Evolutionary conservation across 2,797 vertebrate species (phyloP), one percentile per base, ranked within the genome.

Genomic region (Mus minutoides): DNA sequence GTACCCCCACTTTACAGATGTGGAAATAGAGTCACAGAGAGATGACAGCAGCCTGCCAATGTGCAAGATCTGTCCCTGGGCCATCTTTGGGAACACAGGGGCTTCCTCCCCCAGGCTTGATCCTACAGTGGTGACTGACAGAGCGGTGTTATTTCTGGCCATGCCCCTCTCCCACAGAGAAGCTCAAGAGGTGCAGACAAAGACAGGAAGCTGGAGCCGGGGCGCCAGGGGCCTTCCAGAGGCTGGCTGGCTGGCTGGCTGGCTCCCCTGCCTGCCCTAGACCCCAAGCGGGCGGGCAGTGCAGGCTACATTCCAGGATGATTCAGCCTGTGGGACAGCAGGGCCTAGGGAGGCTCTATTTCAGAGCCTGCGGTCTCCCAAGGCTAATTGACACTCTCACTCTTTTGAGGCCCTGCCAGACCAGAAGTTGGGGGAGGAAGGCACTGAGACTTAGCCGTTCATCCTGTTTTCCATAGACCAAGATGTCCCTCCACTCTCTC

Each of bases 101-200:
- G 29, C 73, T 79, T 75, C 52, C 94, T 67, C 37, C 54, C 21
- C 17, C 21, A 2, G 58, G 29, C 69, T 67, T 62, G 79, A 69
- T 2, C 21, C 54, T 92, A 75, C 0, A 13, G 54, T 21, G 2
- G 58, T 0, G 2, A 49, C 6, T 21, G 22, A 3, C n/a, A n/a
- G n/a, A n/a, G n/a, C n/a, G n/a, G 43, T 84, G 56, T 95, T 97
- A 89, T 96, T 96, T 67, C 94, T 96, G 94, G 94, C 95, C 75
- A 60, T 78, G 64, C 29, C 56, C 54, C 78, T 67, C 49, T 62
- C 77, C 88, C 78, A 82, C 90, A 90, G 73, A 71, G 24, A 56
- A 43, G 37, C 21, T 60, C 8, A 37, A 88, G 52, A 90, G 76
- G 34, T 12, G 0, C 40, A 31, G 93, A 97, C 96, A 97, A 97